Percentiles rank a stretch among this genome's conserved stretches.
phyloP scores from a whole-genome alignment of 1,140 invertebrate genomes.

The Cherax quadricarinatus region DNA sequence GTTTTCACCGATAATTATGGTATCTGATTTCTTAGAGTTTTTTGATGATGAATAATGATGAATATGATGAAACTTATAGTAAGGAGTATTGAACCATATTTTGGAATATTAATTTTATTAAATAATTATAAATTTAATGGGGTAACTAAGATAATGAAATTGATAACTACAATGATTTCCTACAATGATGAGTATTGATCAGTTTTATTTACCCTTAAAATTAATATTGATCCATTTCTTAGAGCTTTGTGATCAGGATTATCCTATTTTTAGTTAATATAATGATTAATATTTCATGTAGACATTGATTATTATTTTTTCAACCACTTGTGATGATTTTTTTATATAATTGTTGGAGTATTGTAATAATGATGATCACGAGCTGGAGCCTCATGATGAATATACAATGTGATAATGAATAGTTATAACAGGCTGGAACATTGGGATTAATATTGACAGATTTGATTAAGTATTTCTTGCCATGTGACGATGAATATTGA shows the following conservation, averaged over 20 bases:
- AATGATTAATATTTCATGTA: no score
- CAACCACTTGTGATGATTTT: neutral
- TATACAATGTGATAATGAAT: neutral
- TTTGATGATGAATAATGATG: no score
- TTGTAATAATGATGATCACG: neutral
- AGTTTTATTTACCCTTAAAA: neutral
- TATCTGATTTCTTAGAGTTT: no score
- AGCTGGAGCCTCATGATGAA: neutral
- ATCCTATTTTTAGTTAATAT: no score
- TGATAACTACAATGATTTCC: neutral
- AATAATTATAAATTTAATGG: no score
- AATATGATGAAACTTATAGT: no score
- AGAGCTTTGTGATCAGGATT: neutral
- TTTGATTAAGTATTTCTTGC: neutral
- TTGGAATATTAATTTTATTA: no score
- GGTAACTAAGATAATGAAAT: neutral
- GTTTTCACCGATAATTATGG: no score
- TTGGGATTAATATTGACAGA: neutral
- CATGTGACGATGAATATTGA: neutral
- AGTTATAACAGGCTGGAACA: no score
- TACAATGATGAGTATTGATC: neutral
- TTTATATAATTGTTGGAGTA: neutral
- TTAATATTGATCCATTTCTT: neutral
- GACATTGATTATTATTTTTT: no score
- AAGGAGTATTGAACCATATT: no score